A percentile compares a stretch with the other conserved stretches of the same genome.
phyloP scores from a whole-genome alignment of 2,888 invertebrate species.

The Leucophora obtusa region DNA sequence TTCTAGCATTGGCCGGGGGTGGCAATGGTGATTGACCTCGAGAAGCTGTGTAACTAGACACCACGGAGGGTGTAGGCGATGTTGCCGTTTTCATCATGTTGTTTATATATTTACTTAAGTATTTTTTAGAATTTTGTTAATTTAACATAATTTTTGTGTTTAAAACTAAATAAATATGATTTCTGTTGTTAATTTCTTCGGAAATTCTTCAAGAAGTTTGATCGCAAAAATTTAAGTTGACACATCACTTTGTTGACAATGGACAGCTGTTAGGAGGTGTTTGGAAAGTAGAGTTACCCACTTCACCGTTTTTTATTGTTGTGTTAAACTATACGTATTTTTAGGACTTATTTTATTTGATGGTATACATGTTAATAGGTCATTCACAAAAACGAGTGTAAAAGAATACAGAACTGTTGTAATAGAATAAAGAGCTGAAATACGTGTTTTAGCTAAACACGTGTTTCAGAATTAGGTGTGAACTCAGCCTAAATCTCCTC shows the following conservation, averaged over 20 bases:
- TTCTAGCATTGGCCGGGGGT: constrained; percentile 84
- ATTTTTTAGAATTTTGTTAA: not conserved
- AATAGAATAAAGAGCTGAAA: too few relatives aligned
- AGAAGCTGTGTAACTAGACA: constrained; percentile 74
- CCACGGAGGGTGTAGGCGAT: constrained; percentile 81
- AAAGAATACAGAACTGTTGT: too few relatives aligned
- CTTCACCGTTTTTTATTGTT: too few relatives aligned
- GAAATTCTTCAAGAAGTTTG: not conserved
- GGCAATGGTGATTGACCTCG: constrained; percentile 84
- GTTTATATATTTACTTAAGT: not conserved
- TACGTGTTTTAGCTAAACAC: too few relatives aligned
- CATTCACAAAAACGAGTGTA: too few relatives aligned
- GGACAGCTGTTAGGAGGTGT: constrained; percentile 40
- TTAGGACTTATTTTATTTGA: too few relatives aligned
- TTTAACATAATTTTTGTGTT: constrained; percentile 19
- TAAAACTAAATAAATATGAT: not conserved
- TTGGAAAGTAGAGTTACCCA: not conserved
- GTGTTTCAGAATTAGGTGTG: too few relatives aligned
- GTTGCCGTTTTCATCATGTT: constrained; percentile 82
- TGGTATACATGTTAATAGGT: too few relatives aligned
- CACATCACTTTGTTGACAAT: constrained; percentile 59
- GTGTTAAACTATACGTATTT: too few relatives aligned
- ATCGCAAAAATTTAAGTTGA: constrained; percentile 35
- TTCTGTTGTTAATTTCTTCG: not conserved
- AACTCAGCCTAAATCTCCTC: too few relatives aligned